Evolutionary conservation across 2,888 invertebrate genomes (phyloP), one percentile per base, ranked within the genome.

Genomic region (Cerceris ruficornis): DNA sequence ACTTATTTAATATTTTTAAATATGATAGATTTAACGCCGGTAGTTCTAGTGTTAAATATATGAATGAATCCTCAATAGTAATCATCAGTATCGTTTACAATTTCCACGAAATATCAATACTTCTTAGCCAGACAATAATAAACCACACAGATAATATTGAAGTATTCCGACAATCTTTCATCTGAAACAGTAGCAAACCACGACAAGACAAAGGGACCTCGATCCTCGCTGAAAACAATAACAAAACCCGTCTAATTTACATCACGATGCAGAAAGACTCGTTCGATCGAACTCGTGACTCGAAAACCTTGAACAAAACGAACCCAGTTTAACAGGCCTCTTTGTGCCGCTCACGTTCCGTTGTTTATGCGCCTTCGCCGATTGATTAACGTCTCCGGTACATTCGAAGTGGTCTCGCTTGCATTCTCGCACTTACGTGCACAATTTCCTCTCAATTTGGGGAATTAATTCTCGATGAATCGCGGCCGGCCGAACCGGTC

Each of bases 281-380:
- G 54, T n/a, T 15, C 14, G 14, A 15, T 54, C n/a, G n/a, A 15
- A 14, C 54, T n/a, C n/a, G 46, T 74, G 66, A 77, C 58, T 77
- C 77, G 28, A 28, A 57, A 74, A n/a, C 69, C 77, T 77, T 74
- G 74, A 77, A 64, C 50, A 61, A 66, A 77, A 74, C 57, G 43
- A 61, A 17, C 17, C 62, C 50, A 43, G 55, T 41, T 42, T 41
- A 65, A 28, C 52, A 57, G 50, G 59, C 58, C 55, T 54, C 58
- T 58, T 72, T 58, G 58, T 54, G 14, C 59, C 67, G 59, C 43
- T 68, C 68, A 41, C 54, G 46, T 52, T 52, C 14, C 14, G 52
- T n/a, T 14, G n/a, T n/a, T n/a, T 14, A n/a, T 62, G 46, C 39
- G 17, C 28, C 39, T 14, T 43, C 28, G 28, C 49, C 17, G 15